These are phyloP conservation scores for Arenaria interpres DNA, from an alignment of 2,113 vertebrate genomes.

Conservation along the genomic window DNA sequence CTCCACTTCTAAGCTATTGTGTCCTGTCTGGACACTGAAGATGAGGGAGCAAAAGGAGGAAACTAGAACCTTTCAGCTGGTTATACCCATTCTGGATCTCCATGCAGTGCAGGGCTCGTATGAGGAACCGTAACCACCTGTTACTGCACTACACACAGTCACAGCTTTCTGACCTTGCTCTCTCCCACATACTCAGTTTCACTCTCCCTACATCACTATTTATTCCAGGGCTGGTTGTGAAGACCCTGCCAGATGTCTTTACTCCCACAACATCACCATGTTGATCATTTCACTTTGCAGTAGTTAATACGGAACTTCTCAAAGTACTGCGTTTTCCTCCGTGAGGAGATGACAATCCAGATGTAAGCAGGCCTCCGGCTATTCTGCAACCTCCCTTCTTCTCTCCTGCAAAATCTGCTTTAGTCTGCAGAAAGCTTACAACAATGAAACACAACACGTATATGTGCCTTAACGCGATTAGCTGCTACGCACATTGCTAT, in stretches of 20 bases:
- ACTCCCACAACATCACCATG: accelerated
- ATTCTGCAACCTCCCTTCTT: background rate
- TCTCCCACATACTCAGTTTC: background rate
- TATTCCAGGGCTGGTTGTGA: background rate
- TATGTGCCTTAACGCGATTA: background rate
- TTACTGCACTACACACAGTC: accelerated
- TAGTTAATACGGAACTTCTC: background rate
- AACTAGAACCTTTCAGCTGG: background rate
- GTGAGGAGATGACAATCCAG: accelerated
- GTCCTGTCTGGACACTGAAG: background rate
- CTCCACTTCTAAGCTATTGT: background rate
- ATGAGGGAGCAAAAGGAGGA: background rate
- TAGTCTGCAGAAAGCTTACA: background rate
- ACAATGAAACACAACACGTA: accelerated
- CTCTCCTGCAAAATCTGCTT: background rate
- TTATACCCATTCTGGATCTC: background rate
- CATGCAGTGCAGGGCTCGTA: accelerated
- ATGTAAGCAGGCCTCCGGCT: background rate
- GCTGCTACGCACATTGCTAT: accelerated
- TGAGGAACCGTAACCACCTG: background rate
- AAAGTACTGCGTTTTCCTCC: background rate
- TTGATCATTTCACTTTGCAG: background rate
- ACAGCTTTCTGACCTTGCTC: background rate
- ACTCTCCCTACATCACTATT: accelerated
- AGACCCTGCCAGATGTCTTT: too few species aligned